Conservation (phyloP, 2,888 invertebrate species). For the Leptinotarsa haldemani region DNA sequence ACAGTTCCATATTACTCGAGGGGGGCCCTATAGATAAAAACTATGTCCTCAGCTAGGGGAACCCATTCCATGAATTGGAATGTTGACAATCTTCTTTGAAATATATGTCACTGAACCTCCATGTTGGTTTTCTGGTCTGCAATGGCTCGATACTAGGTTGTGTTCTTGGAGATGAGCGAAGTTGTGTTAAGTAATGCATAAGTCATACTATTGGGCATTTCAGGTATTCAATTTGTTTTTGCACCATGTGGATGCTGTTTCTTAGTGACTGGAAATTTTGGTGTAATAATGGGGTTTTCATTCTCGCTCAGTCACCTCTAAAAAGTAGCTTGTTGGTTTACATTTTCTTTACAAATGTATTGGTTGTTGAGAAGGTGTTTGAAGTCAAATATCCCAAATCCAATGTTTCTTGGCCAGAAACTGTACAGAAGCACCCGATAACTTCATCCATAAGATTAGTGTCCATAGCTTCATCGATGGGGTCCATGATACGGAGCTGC, state of each 20-base stretch:
- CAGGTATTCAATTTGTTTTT: not conserved
- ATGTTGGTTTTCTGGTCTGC: too few species aligned
- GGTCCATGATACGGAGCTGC: too few species aligned
- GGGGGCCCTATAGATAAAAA: not conserved
- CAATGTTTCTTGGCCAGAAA: conserved; percentile 17
- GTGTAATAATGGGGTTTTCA: not conserved
- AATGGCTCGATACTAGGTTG: too few species aligned
- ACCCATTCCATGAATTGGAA: too few species aligned
- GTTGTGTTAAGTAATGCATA: not conserved
- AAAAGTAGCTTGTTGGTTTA: not conserved
- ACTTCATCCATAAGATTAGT: too few species aligned
- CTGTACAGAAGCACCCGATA: too few species aligned
- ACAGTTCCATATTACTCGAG: too few species aligned
- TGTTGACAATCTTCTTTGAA: too few species aligned
- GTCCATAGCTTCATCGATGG: too few species aligned
- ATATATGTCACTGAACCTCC: too few species aligned
- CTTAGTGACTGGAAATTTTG: not conserved
- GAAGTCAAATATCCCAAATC: not conserved
- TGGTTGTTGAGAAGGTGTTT: not conserved
- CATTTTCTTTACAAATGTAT: not conserved
- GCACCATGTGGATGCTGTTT: not conserved
- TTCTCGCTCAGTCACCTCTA: not conserved
- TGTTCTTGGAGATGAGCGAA: not conserved
- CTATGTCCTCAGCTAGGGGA: too few species aligned
- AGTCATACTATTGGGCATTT: not conserved